Evolutionary conservation across 2,888 invertebrate species (phyloP).

Genomic region (Agrotis exclamationis): DNA sequence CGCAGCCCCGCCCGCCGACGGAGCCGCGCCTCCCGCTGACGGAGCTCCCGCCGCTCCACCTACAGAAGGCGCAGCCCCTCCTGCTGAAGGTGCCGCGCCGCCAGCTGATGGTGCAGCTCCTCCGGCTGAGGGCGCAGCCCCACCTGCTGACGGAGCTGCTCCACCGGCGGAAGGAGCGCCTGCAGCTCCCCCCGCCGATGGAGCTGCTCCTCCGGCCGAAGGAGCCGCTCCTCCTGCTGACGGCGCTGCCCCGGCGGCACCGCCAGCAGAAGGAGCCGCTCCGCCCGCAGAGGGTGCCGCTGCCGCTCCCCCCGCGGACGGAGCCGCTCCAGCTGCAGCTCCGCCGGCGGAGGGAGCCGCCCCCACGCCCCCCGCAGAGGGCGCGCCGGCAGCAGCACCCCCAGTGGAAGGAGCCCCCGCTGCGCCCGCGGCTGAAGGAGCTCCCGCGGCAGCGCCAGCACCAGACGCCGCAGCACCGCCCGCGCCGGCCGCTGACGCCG

Average conservation of each 20-base stretch:
- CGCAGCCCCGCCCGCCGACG: constrained; percentile 74
- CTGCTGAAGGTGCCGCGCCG: constrained; percentile 74
- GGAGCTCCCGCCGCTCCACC: constrained; percentile 69
- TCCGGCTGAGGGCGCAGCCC: constrained; percentile 70
- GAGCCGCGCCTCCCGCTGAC: constrained; percentile 70
- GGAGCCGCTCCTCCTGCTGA: constrained; percentile 72
- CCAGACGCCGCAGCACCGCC: constrained; percentile 48
- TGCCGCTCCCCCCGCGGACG: constrained; percentile 68
- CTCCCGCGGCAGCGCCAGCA: constrained; percentile 62
- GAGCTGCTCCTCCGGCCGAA: constrained; percentile 69
- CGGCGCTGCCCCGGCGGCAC: constrained; percentile 70
- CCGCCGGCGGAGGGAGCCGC: constrained; percentile 68
- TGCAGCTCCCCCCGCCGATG: constrained; percentile 64
- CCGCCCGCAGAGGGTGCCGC: constrained; percentile 64
- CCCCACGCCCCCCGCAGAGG: constrained; percentile 68
- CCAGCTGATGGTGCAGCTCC: constrained; percentile 70
- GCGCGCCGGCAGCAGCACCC: constrained; percentile 68
- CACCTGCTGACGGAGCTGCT: constrained; percentile 72
- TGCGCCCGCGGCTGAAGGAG: constrained; percentile 63
- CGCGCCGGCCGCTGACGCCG: constrained; percentile 57
- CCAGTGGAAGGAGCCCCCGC: constrained; percentile 74
- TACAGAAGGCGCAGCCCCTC: constrained; percentile 63
- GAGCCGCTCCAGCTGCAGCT: constrained; percentile 65
- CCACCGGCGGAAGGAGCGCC: constrained; percentile 66
- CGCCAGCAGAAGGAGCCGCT: constrained; percentile 64